Conservation (phyloP, 2,888 invertebrate genomes). For the Eulithis prunata region DNA sequence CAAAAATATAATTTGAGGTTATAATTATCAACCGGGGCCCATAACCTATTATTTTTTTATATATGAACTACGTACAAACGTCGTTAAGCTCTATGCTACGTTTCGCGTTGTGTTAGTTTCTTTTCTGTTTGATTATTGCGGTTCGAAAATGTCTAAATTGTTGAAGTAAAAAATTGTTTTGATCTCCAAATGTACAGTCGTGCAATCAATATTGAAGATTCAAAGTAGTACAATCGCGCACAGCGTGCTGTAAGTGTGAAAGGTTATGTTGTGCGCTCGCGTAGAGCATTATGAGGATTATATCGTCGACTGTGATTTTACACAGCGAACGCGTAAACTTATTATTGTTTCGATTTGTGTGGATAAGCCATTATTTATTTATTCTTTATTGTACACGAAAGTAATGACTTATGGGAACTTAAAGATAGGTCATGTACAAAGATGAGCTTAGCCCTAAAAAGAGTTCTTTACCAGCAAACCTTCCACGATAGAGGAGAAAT, state of each 20-base stretch:
- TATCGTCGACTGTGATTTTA: constrained; percentile 73
- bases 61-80: background rate
- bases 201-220: constrained; percentile 18
- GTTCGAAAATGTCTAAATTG: background rate
- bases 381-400: no score
- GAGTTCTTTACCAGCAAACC: no score
- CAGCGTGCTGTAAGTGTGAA: constrained; percentile 69
- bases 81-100: background rate
- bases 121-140: no score
- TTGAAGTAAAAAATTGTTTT: constrained; percentile 1
- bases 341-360: constrained; percentile 43
- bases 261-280: constrained; percentile 72
- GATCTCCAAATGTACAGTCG: constrained; percentile 24
- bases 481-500: no score
- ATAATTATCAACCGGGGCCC: constrained; percentile 2
- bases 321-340: constrained; percentile 55
- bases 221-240: constrained; percentile 38
- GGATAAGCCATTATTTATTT: constrained; percentile 52
- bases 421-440: no score
- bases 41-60: constrained; percentile 1
- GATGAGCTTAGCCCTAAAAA: no score
- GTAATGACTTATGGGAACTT: no score
- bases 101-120: background rate
- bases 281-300: constrained; percentile 74
- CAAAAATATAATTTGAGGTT: constrained; percentile 5